Base-by-base conservation (phyloP, 2,797 vertebrate genomes). In the Pterois miles region DNA sequence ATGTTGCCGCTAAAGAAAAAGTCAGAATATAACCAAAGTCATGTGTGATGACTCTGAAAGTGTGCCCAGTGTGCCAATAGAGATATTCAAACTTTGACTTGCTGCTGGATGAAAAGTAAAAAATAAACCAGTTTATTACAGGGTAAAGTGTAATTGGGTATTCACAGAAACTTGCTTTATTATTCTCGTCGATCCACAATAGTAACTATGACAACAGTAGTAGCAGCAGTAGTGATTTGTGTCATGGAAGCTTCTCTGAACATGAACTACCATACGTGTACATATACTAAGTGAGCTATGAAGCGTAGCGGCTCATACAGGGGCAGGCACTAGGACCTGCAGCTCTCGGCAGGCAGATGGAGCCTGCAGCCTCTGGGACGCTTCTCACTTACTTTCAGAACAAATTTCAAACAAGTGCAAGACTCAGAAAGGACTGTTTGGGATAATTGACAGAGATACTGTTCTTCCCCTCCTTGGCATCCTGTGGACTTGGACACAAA, bases 271-370 rank as follows among this genome's bases (percentile, higher is more conserved):
- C 3, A 38, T 10, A 27, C 16, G 29, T 27, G 4, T 27, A 34
- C 56, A 33, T 68, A n/a, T 4, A 57, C 22, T 11, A 57, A 23
- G 33, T 54, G 25, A 76, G 52, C 76, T 2, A 72, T 66, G 16
- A 34, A 18, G 14, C 34, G 48, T 29, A 8, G 6, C 16, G 46
- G 12, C 33, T 65, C 53, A 13, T 0, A 40, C 14, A 0, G 8
- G n/a, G 84, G 68, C 89, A 88, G 94, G 93, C 94, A 94, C 95
- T 96, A 96, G 95, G 95, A 96, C 95, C 95, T 90, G 79, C 48
- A 82, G 90, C 38, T 29, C 64, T 48, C 25, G 38, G 4, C 66
- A 74, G 56, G 71, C 66, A 36, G 53, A 68, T 73, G 36, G 74
- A 82, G 80, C 66, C 79, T 80, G 68, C 70, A 90, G 86, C 88